Conservation (phyloP, 2,113 vertebrate species). For the Larimichthys crocea region DNA sequence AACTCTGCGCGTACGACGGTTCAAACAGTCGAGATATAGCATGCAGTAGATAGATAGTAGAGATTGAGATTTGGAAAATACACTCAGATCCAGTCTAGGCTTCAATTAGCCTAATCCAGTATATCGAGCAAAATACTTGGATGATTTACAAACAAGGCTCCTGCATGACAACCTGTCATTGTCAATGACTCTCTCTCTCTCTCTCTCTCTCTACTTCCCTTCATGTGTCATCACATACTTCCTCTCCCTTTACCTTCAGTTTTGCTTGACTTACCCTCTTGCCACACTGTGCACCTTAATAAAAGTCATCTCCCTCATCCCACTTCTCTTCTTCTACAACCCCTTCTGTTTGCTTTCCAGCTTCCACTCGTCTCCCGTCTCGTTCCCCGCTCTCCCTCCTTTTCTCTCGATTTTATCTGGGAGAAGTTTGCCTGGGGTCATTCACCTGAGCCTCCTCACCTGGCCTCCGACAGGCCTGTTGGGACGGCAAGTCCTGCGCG, state of each 20-base stretch:
- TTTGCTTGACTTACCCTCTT: slow-evolving; percentile 1
- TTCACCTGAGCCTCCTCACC: slow-evolving; percentile 80
- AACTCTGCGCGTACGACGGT: too few species aligned
- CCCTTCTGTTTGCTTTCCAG: slow-evolving; percentile 17
- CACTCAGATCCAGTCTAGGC: too few species aligned
- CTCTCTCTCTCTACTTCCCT: not conserved
- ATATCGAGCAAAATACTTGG: not conserved
- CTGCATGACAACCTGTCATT: not conserved
- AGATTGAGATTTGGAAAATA: not conserved
- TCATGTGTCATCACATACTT: slow-evolving; percentile 14
- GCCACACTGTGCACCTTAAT: slow-evolving; percentile 7
- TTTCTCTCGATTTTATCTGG: slow-evolving; percentile 32
- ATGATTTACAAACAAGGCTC: slow-evolving; percentile 6
- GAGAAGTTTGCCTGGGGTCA: slow-evolving; percentile 69
- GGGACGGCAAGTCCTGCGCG: slow-evolving; percentile 34
- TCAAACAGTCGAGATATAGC: not conserved
- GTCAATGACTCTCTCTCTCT: not conserved
- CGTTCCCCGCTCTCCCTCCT: slow-evolving; percentile 5
- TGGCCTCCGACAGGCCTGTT: slow-evolving; percentile 63
- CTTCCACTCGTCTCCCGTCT: slow-evolving; percentile 31
- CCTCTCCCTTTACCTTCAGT: not conserved
- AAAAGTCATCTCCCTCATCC: slow-evolving; percentile 21
- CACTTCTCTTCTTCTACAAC: slow-evolving; percentile 22
- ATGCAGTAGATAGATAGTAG: not conserved
- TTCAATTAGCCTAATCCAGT: not conserved